Base-by-base conservation (phyloP, 2,888 invertebrate genomes). In the Drosophila infuscata region DNA sequence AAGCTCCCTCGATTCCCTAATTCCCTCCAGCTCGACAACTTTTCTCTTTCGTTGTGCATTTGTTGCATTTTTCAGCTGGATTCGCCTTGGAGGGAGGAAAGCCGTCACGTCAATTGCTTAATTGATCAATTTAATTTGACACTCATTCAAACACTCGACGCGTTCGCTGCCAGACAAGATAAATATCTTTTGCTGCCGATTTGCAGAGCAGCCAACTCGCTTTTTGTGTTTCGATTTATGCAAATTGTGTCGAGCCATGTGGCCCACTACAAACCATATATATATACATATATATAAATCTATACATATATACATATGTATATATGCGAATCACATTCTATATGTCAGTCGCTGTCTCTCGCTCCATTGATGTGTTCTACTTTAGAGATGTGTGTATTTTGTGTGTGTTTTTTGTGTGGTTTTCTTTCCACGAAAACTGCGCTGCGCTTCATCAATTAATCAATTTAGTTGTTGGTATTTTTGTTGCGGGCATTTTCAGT, bases 101-200 rank as follows among this genome's bases (percentile, higher is more conserved):
- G 58, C 54, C 59, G 74, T 66, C 83, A 80, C 74, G 81, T 86
- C 90, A 91, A 91, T 85, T 91, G 91, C 89, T 91, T 90, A 90
- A 90, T 90, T 90, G 91, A 90, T 90, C 91, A 90, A 90, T 90
- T 90, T 90, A 90, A 90, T 90, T 90, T 90, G 91, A 90, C 90
- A 91, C 88, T 88, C 86, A 89, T 84, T 84, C 84, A 86, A 83
- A 79, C 81, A 81, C 82, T 82, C 79, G 75, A 69, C 73, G 74
- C 78, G 60, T 54, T 67, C 41, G 70, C 57, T 65, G 65, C 38
- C 67, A 73, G 70, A 62, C 60, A 89, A 89, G 82, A 87, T 87
- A 84, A 79, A 89, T 87, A 87, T 89, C 89, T 84, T 86, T 79
- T 79, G 78, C 87, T 81, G 82, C 72, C 89, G 73, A 83, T 89